Base-by-base conservation (phyloP, 2,888 invertebrate genomes). In the Atrina japonica region DNA sequence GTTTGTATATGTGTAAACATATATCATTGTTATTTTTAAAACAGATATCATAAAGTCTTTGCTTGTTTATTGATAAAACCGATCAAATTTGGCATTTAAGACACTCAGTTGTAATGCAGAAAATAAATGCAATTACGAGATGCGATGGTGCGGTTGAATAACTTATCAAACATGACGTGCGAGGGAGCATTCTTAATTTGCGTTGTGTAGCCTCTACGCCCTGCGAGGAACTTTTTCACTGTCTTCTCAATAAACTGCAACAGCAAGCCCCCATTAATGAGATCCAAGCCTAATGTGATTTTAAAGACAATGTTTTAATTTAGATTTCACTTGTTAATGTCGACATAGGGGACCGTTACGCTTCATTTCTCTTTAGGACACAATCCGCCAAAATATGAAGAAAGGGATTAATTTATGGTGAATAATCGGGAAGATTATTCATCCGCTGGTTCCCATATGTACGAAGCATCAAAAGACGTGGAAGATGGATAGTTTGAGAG, bases 91-190 rank as follows among this genome's bases (percentile, higher is more conserved):
- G 56, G 18, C 30, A 56, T 23, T 56, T 40, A 18, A 43, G 50
- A 64, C 43, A 35, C 21, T 29, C 53, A 45, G 27, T 67, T 58
- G 18, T 55, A 50, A 64, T 49, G 69, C 55, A 35, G 52, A 25
- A 64, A 64, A 69, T 64, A 64, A 69, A 68, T 49, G 55, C 41
- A 55, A 68, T 68, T 63, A 68, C 45, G 21, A 2, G 23, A 58
- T 25, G 47, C 69, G 61, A 5, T 43, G 50, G 64, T 64, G 64
- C 69, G 69, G 29, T 69, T 69, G 61, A 50, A 25, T 49, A 27
- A 49, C 40, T 50, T 43, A 43, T 72, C 67, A 66, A 67, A 63
- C 67, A 50, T 71, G 66, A 61, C 55, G 60, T 43, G 30, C 45
- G 58, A 49, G 59, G 53, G 66, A 49, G 61, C 47, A 30, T 66